phyloP scores from a whole-genome alignment of 2,797 vertebrate genomes.

The Xiphophorus birchmanni region DNA sequence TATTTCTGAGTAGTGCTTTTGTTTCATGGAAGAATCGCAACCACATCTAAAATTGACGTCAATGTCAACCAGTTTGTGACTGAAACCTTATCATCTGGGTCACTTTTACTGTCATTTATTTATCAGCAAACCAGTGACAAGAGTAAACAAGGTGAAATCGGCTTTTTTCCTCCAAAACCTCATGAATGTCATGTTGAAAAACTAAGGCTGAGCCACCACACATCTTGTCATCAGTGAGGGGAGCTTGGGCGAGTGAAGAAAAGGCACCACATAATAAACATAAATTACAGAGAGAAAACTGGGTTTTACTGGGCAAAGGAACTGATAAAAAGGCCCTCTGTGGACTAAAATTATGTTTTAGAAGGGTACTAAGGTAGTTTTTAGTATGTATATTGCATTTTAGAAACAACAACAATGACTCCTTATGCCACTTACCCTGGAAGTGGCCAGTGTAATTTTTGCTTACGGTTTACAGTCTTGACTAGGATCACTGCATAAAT shows the following conservation, averaged over 20 bases:
- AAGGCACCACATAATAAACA: slow-evolving; percentile 57
- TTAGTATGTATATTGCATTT: slow-evolving; percentile 38
- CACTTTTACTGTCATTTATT: slow-evolving; percentile 49
- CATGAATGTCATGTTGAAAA: slow-evolving; percentile 47
- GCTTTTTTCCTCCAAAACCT: slow-evolving; percentile 40
- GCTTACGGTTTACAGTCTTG: slow-evolving; percentile 11
- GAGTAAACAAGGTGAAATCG: slow-evolving; percentile 57
- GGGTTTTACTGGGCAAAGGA: slow-evolving; percentile 43
- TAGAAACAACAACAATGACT: slow-evolving; percentile 20
- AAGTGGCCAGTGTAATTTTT: slow-evolving; percentile 36
- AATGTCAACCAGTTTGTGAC: slow-evolving; percentile 17
- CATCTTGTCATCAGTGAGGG: slow-evolving; percentile 53
- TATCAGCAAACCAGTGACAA: slow-evolving; percentile 41
- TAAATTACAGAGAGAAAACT: slow-evolving; percentile 64
- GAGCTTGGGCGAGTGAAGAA: slow-evolving; percentile 45
- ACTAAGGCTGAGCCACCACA: slow-evolving; percentile 43
- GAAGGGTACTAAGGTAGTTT: slow-evolving; percentile 55
- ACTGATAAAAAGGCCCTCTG: slow-evolving; percentile 55
- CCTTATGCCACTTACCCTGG: slow-evolving; percentile 26
- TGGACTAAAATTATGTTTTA: slow-evolving; percentile 63
- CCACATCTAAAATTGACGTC: slow-evolving; percentile 38
- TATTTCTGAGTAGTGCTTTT: slow-evolving; percentile 20
- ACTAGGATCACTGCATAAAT: slow-evolving; percentile 8
- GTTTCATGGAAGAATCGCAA: slow-evolving; percentile 20
- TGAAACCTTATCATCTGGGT: slow-evolving; percentile 32